Base-by-base conservation (phyloP, 2,113 vertebrate species). In the Gobio gobio region DNA sequence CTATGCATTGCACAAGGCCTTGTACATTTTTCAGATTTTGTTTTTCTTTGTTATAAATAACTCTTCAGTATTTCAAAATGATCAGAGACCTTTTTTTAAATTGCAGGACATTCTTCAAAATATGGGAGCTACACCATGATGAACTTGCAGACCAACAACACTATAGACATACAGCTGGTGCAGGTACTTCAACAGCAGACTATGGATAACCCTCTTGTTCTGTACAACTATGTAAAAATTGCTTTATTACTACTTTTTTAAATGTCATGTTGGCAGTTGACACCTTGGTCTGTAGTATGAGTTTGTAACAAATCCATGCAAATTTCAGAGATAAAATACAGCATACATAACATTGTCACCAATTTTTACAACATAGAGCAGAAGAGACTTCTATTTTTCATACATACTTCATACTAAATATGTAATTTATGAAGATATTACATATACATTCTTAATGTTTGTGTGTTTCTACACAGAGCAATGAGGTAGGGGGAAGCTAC, bases 151-250 rank as follows among this genome's bases (percentile, higher is more conserved):
- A 75, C n/a, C n/a, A 75, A 75, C 45, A 49, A 9, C 24, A 49
- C 29, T 16, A 16, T 75, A 75, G 73, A 75, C 24, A 16, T 75
- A 26, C 45, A 75, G 73, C 6, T 75, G 45, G 73, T 75, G 24
- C 24, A 75, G 24, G 73, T 75, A 51, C 24, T 24, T 14, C 10
- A 45, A 10, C 10, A 7, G 36, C 68, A 45, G 40, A 73, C 36
- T 47, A 24, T 7, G 22, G 10, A 47, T 5, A 47, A 73, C 18
- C 22, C 10, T 70, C 3, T 70, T 70, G 33, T 70, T 70, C 40
- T 70, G 66, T 10, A 40, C 8, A 22, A 72, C 5, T 72, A 45
- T 9, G 22, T 10, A 72, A n/a, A 72, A 72, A n/a, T n/a, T 20
- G 68, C 22, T 45, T 36, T 45, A 12, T n/a, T 20, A n/a, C n/a